These are phyloP conservation scores for Pungitius pungitius DNA, from an alignment of 2,113 vertebrate genomes.

Conservation along the genomic window DNA sequence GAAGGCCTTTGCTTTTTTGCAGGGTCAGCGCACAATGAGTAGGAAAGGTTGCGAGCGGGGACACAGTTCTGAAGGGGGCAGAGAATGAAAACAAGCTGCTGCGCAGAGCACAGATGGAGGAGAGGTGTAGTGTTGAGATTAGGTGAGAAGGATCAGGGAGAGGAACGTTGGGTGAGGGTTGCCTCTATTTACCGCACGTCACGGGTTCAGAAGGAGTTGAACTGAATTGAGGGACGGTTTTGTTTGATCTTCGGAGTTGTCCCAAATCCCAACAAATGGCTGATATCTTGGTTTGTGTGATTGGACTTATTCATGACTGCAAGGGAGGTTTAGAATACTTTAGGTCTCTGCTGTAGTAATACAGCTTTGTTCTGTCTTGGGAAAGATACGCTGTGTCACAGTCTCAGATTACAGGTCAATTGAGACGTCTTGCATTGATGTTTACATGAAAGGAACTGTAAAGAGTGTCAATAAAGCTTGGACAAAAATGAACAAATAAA, in stretches of 20 bases:
- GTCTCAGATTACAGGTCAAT: constrained; percentile 7
- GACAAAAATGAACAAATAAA: constrained; percentile 32
- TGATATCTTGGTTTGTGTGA: constrained; percentile 34
- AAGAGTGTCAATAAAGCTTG: constrained; percentile 23
- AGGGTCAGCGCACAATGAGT: constrained; percentile 75
- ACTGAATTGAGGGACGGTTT: constrained; percentile 30
- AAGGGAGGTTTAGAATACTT: constrained; percentile 1
- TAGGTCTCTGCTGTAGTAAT: constrained; percentile 8
- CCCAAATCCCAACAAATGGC: constrained; percentile 16
- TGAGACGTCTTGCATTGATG: constrained; percentile 7
- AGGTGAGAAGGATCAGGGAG: constrained; percentile 18
- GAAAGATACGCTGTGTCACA: constrained; percentile 23
- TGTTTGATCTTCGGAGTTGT: constrained; percentile 36
- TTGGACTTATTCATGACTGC: constrained; percentile 21
- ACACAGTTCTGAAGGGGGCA: constrained; percentile 47
- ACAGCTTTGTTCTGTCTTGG: constrained; percentile 17
- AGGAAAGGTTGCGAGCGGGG: constrained; percentile 65
- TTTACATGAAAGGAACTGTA: constrained; percentile 26
- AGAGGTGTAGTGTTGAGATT: constrained; percentile 52
- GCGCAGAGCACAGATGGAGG: constrained; percentile 50
- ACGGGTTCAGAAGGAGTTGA: constrained; percentile 31
- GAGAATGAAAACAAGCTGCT: constrained; percentile 54
- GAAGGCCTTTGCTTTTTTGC: constrained; percentile 68
- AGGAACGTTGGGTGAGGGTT: neutral
- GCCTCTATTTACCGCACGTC: too few species aligned